A percentile compares a stretch with the other conserved stretches of the same genome.
Conservation (phyloP, 2,797 vertebrate genomes). For the Darevskia mixta region DNA sequence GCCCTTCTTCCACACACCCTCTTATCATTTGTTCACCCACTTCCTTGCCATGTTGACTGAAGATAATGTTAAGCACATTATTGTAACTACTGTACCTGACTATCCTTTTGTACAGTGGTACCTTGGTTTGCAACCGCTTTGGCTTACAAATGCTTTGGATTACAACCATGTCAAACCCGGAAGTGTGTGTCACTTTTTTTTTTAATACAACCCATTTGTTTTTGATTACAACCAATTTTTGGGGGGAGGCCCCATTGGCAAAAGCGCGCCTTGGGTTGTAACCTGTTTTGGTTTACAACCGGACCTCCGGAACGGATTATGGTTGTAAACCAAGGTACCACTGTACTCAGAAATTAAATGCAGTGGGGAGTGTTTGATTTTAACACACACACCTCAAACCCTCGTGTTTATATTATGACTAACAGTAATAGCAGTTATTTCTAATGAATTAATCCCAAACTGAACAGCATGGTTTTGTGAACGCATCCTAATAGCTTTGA, state of each 20-base stretch:
- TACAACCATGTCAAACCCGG: too few relatives aligned
- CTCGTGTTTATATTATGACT: background rate
- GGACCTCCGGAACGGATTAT: too few relatives aligned
- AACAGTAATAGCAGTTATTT: background rate
- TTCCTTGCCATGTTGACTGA: background rate
- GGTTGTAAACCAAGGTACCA: too few relatives aligned
- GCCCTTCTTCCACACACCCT: background rate
- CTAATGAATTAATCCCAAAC: background rate
- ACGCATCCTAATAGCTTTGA: background rate
- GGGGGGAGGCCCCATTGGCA: too few relatives aligned
- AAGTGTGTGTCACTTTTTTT: too few relatives aligned
- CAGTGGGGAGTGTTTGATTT: background rate
- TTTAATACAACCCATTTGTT: too few relatives aligned
- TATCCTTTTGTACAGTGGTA: background rate
- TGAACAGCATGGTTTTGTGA: background rate
- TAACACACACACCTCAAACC: background rate
- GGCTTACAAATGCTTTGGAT: too few relatives aligned
- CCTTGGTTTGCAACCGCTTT: too few relatives aligned
- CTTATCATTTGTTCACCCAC: background rate
- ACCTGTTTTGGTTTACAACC: too few relatives aligned
- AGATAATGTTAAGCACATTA: background rate
- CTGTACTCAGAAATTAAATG: background rate
- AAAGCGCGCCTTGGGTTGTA: too few relatives aligned
- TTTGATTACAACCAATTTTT: too few relatives aligned
- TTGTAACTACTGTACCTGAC: background rate